Percentiles rank a stretch among this genome's conserved stretches.
These are phyloP conservation scores for Chymomyza costata DNA, from an alignment of 1,140 invertebrate genomes.

Conservation along the genomic window DNA sequence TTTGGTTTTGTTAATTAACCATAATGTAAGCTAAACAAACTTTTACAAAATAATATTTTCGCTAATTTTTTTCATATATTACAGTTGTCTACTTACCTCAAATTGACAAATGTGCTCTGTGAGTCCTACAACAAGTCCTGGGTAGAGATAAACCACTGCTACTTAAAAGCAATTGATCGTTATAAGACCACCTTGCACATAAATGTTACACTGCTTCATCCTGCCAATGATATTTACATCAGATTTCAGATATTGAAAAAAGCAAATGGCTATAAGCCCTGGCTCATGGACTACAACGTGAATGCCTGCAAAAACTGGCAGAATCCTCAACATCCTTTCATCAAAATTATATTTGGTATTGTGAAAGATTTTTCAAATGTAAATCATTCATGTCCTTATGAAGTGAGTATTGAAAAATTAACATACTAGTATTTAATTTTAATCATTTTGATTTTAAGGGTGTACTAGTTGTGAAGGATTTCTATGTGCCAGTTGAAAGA, in stretches of 20 bases:
- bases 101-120: conserved; percentile 30
- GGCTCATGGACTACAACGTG: conserved; percentile 5
- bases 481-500: conserved; percentile 2
- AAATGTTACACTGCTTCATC: not conserved
- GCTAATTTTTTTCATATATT: not conserved
- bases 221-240: not conserved
- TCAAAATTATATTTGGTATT: conserved; percentile 10
- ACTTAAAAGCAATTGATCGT: conserved; percentile 13
- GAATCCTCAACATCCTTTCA: not conserved
- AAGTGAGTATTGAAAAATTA: conserved; percentile 6
- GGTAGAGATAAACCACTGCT: conserved; percentile 7
- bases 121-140: conserved; percentile 14
- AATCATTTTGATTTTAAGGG: conserved; percentile 2
- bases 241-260: conserved; percentile 2
- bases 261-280: conserved; percentile 19
- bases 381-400: conserved; percentile 28
- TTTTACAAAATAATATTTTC: not conserved
- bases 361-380: conserved; percentile 6
- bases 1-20: no score
- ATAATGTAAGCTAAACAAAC: no score
- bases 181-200: conserved; percentile 14
- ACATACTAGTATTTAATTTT: no score
- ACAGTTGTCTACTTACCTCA: conserved; percentile 1
- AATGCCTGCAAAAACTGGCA: conserved; percentile 18
- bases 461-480: conserved; percentile 3